phyloP scores from a whole-genome alignment of 2,888 invertebrate species.

The Pristionchus entomophagus region DNA sequence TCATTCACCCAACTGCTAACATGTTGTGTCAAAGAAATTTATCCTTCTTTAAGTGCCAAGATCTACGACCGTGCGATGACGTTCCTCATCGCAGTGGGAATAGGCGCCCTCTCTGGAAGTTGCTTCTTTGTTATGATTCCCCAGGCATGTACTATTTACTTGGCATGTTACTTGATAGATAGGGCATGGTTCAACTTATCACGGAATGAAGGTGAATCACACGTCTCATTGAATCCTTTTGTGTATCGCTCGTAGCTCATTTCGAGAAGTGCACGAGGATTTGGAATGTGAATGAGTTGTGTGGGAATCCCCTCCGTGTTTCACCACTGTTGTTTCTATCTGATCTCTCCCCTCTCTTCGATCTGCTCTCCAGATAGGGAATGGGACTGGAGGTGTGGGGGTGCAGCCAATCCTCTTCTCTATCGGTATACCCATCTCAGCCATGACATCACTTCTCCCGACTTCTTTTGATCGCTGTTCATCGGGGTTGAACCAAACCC shows the following conservation, averaged over 20 bases:
- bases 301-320: background rate
- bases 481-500: background rate
- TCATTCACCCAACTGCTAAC: too few relatives aligned
- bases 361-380: background rate
- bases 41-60: slow-evolving; percentile 44
- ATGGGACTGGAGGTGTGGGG: background rate
- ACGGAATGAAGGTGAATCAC: too few relatives aligned
- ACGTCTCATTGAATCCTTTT: too few relatives aligned
- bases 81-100: slow-evolving; percentile 72
- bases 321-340: too few relatives aligned
- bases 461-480: background rate
- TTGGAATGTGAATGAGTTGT: too few relatives aligned
- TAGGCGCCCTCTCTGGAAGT: slow-evolving; percentile 71
- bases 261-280: too few relatives aligned
- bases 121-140: slow-evolving; percentile 73
- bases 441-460: slow-evolving; percentile 22
- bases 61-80: slow-evolving; percentile 72
- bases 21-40: too few relatives aligned
- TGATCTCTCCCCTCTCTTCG: background rate
- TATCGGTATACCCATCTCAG: background rate
- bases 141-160: slow-evolving; percentile 55
- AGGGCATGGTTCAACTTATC: too few relatives aligned
- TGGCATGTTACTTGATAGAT: too few relatives aligned
- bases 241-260: too few relatives aligned
- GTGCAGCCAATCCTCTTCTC: slow-evolving; percentile 10